Conservation (phyloP, 2,888 invertebrate genomes). For the Dione juno region DNA sequence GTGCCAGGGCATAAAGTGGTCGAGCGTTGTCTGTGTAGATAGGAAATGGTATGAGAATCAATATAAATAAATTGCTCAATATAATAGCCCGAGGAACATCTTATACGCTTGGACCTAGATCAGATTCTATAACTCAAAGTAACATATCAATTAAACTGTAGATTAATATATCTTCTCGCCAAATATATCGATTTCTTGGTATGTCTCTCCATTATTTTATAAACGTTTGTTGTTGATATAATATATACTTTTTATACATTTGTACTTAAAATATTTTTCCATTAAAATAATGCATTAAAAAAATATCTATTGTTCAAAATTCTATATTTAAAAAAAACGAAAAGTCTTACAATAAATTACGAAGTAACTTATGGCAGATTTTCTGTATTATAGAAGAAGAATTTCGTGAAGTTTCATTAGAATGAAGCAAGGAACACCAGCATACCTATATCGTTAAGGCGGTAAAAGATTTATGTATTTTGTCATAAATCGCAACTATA, state of each 20-base stretch:
- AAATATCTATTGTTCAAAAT: no score
- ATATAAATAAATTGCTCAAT: slow-evolving; percentile 79
- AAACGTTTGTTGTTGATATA: not conserved
- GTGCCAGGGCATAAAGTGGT: slow-evolving; percentile 60
- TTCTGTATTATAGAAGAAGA: not conserved
- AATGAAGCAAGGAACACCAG: slow-evolving; percentile 28
- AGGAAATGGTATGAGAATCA: slow-evolving; percentile 71
- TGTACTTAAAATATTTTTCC: no score
- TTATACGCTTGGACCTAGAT: slow-evolving; percentile 61
- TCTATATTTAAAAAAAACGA: no score
- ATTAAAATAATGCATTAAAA: no score
- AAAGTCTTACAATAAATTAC: no score
- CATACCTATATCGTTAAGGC: slow-evolving; percentile 37
- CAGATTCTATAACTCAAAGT: slow-evolving; percentile 75
- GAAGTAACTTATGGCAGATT: no score
- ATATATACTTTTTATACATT: no score
- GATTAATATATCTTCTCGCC: slow-evolving; percentile 59
- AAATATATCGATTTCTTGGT: slow-evolving; percentile 16
- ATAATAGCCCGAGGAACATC: slow-evolving; percentile 69
- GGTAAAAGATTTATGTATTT: slow-evolving; percentile 65
- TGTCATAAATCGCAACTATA: slow-evolving; percentile 74
- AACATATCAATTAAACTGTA: slow-evolving; percentile 79
- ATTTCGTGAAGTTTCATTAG: slow-evolving; percentile 40
- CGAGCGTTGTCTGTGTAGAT: slow-evolving; percentile 64
- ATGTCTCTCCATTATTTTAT: not conserved